Evolutionary conservation across 1,140 invertebrate genomes (phyloP).

Genomic region (Scaptomyza montana): DNA sequence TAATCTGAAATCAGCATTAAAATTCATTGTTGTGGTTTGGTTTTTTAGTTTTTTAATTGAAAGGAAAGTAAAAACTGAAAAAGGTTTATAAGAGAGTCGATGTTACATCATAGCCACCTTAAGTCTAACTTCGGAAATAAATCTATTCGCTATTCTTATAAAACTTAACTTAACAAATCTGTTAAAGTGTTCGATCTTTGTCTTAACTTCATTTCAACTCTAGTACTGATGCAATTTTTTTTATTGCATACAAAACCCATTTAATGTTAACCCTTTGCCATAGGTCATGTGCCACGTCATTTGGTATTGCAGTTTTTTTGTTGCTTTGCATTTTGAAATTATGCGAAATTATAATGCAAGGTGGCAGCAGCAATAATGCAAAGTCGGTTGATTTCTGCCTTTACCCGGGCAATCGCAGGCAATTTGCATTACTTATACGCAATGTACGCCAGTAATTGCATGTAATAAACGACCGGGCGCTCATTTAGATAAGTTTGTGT

Average conservation of each 20-base stretch:
- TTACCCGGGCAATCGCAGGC: constrained; percentile 52
- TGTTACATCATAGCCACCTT: too few relatives aligned
- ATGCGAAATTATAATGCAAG: constrained; percentile 67
- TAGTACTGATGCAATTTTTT: constrained; percentile 45
- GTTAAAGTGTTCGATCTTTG: constrained; percentile 1
- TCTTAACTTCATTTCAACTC: constrained; percentile 16
- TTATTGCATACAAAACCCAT: constrained; percentile 55
- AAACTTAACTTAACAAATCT: too few relatives aligned
- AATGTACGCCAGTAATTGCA: constrained; percentile 64
- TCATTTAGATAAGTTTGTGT: constrained; percentile 74
- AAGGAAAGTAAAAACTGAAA: too few relatives aligned
- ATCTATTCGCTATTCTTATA: too few relatives aligned
- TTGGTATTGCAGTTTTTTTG: constrained; percentile 19
- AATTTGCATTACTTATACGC: constrained; percentile 71
- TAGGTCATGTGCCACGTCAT: constrained; percentile 13
- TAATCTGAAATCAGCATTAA: constrained; percentile 33
- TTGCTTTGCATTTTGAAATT: constrained; percentile 50
- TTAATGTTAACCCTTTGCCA: neutral
- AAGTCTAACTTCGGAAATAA: too few relatives aligned
- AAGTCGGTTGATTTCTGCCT: constrained; percentile 56
- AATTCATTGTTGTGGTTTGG: constrained; percentile 29
- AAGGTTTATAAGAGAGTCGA: too few relatives aligned
- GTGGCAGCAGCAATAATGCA: constrained; percentile 57
- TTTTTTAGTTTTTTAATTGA: too few relatives aligned
- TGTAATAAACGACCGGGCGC: constrained; percentile 58